Evolutionary conservation across 2,113 vertebrate genomes (phyloP).

Genomic region (Halichoerus grypus): DNA sequence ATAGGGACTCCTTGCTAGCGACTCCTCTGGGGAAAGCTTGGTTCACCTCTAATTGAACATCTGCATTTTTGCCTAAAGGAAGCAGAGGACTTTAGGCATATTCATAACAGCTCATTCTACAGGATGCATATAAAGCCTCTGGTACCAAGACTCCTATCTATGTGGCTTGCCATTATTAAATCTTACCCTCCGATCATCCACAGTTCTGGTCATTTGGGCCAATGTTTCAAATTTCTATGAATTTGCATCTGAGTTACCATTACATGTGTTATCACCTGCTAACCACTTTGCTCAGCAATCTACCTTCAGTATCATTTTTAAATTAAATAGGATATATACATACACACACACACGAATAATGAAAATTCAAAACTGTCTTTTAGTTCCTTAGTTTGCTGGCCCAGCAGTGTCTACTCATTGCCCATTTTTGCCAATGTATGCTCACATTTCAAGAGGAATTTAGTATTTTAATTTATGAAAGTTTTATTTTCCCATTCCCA

Average conservation of each 20-base stretch:
- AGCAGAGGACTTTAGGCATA: neutral
- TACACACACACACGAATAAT: neutral
- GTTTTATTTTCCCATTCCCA: neutral
- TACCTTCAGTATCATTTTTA: neutral
- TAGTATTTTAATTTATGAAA: neutral
- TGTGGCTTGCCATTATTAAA: neutral
- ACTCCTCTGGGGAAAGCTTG: neutral
- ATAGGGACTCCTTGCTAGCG: neutral
- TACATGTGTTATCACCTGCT: neutral
- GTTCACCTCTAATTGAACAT: neutral
- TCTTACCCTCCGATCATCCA: neutral
- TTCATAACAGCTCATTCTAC: neutral
- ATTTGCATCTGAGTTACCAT: neutral
- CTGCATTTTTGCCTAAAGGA: neutral
- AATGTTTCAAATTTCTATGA: neutral
- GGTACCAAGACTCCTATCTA: neutral
- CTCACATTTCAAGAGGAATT: neutral
- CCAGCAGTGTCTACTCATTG: neutral
- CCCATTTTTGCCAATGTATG: neutral
- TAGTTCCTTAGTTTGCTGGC: neutral
- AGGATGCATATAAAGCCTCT: neutral
- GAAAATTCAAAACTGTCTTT: neutral
- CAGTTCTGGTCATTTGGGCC: neutral
- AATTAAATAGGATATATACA: neutral
- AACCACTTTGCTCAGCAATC: neutral